Conservation (phyloP, 2,797 vertebrate species). For the Premnoplex brunnescens region DNA sequence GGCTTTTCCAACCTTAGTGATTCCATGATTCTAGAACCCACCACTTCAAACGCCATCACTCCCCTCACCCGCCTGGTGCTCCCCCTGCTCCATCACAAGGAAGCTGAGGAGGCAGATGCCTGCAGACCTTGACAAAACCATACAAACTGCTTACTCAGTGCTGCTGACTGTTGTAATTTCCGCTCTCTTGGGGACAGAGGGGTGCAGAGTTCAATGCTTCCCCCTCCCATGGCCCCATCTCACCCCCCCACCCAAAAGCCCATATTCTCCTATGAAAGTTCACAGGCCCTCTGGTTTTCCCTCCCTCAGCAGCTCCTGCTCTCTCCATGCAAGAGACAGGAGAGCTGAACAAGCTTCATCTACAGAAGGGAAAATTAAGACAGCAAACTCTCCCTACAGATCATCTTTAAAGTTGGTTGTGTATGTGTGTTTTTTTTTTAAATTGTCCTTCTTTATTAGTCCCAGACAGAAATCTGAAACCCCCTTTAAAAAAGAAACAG, state of each 20-base stretch:
- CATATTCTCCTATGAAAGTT: not conserved
- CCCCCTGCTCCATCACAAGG: not conserved
- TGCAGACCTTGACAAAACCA: not conserved
- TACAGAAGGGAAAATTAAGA: slow-evolving; percentile 48
- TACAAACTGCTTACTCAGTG: not conserved
- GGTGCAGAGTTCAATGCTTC: not conserved
- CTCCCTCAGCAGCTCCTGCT: not conserved
- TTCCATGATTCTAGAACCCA: not conserved
- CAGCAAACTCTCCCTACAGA: slow-evolving; percentile 35
- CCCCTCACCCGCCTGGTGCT: not conserved
- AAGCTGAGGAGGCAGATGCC: not conserved
- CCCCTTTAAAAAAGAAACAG: not conserved
- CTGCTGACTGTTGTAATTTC: not conserved
- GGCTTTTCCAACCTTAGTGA: not conserved
- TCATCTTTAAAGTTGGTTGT: slow-evolving; percentile 47
- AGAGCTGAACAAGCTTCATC: not conserved
- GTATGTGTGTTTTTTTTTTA: not conserved
- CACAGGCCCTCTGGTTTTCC: not conserved
- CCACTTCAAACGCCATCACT: not conserved
- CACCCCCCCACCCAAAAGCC: not conserved
- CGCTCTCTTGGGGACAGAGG: not conserved
- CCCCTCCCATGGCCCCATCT: not conserved
- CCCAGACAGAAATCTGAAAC: slow-evolving; percentile 65
- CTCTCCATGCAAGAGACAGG: not conserved
- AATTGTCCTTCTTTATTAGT: slow-evolving; percentile 56